These are phyloP conservation scores for Alsophila aescularia DNA, from an alignment of 2,888 invertebrate genomes.

Conservation along the genomic window DNA sequence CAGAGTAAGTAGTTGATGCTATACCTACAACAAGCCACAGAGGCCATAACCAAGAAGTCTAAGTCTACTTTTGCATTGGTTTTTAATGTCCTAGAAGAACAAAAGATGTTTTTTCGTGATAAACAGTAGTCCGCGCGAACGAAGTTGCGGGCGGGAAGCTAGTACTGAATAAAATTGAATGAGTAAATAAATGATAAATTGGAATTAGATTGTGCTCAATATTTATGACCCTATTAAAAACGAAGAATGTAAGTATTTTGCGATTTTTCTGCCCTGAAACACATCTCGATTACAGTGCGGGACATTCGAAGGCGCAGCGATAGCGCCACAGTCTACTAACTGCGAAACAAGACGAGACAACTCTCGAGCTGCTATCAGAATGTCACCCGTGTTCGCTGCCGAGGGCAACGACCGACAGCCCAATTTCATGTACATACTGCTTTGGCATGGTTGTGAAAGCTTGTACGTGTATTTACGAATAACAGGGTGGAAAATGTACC, in stretches of 20 bases:
- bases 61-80: too few relatives aligned
- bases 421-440: constrained; percentile 24
- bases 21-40: too few relatives aligned
- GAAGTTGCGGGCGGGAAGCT: too few relatives aligned
- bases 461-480: neutral
- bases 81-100: too few relatives aligned
- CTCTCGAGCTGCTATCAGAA: constrained; percentile 11
- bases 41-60: too few relatives aligned
- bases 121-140: too few relatives aligned
- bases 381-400: neutral
- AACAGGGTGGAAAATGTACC: neutral
- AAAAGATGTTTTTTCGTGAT: too few relatives aligned
- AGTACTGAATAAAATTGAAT: neutral
- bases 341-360: constrained; percentile 35
- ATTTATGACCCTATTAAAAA: constrained; percentile 13
- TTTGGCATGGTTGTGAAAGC: constrained; percentile 29
- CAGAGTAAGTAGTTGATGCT: too few relatives aligned
- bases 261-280: constrained; percentile 51
- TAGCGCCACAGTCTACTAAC: constrained; percentile 56
- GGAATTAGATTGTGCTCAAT: constrained; percentile 7
- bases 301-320: constrained; percentile 42
- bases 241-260: constrained; percentile 15
- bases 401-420: constrained; percentile 23
- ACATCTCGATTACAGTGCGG: constrained; percentile 42
- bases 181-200: neutral